phyloP scores from a whole-genome alignment of 2,113 vertebrate species.

The Haemorhous mexicanus region DNA sequence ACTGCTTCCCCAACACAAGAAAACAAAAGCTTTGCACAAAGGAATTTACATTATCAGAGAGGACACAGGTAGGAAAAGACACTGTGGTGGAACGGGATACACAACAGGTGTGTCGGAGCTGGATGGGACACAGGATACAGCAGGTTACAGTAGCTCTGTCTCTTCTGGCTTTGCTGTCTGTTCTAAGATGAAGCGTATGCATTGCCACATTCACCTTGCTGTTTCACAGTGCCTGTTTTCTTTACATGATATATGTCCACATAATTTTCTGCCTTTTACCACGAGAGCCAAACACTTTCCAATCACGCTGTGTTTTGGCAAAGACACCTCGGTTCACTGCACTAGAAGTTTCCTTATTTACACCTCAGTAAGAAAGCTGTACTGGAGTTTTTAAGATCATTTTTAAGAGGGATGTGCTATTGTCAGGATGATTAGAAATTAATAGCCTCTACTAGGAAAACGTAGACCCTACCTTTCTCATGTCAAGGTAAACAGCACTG shows the following conservation, averaged over 20 bases:
- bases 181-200: not conserved
- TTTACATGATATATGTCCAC: not conserved
- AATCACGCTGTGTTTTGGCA: not conserved
- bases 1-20: not conserved
- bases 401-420: not conserved
- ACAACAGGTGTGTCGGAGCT: not conserved
- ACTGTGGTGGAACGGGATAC: not conserved
- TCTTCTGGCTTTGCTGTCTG: not conserved
- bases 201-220: not conserved
- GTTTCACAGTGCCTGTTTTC: not conserved
- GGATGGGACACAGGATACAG: not conserved
- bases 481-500: not conserved
- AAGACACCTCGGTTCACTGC: not conserved
- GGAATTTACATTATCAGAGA: not conserved
- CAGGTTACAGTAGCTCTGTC: not conserved
- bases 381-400: not conserved
- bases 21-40: not conserved
- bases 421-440: not conserved
- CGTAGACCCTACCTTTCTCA: not conserved
- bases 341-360: not conserved
- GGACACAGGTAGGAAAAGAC: not conserved
- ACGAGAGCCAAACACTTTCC: not conserved
- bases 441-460: not conserved
- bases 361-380: not conserved
- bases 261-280: not conserved